phyloP scores from a whole-genome alignment of 1,140 invertebrate species.

The Neodiprion virginianus region DNA sequence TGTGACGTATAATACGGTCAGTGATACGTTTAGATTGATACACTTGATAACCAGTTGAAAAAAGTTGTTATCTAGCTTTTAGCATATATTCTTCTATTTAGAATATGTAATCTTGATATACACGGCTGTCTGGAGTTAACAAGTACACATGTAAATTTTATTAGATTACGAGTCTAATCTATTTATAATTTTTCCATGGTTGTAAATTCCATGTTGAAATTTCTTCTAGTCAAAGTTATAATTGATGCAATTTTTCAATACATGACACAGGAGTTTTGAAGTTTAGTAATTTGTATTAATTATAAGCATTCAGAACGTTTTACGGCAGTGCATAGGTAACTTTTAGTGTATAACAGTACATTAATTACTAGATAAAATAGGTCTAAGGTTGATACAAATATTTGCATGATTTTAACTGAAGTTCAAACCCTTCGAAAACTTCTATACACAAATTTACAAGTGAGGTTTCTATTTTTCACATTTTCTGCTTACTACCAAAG shows the following conservation, averaged over 20 bases:
- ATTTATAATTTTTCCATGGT: too few relatives aligned
- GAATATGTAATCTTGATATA: background rate
- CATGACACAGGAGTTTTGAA: too few relatives aligned
- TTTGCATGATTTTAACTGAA: background rate
- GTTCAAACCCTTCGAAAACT: background rate
- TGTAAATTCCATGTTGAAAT: too few relatives aligned
- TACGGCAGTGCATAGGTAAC: too few relatives aligned
- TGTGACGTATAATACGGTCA: background rate
- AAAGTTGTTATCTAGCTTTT: slow-evolving; percentile 8
- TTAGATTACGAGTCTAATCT: background rate
- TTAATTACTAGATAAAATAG: background rate
- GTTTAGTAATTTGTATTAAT: too few relatives aligned
- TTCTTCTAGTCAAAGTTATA: too few relatives aligned
- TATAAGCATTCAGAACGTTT: too few relatives aligned
- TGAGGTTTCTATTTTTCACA: too few relatives aligned
- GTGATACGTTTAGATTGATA: background rate
- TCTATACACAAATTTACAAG: too few relatives aligned
- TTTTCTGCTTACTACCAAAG: background rate
- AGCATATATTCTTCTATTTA: slow-evolving; percentile 6
- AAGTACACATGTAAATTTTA: background rate
- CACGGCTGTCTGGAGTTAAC: background rate
- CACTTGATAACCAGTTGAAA: background rate
- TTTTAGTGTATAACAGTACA: background rate
- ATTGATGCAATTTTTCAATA: too few relatives aligned
- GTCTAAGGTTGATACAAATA: background rate